Evolutionary conservation across 2,888 invertebrate species (phyloP), one percentile per base, ranked within the genome.

Genomic region (Chymomyza amoena): DNA sequence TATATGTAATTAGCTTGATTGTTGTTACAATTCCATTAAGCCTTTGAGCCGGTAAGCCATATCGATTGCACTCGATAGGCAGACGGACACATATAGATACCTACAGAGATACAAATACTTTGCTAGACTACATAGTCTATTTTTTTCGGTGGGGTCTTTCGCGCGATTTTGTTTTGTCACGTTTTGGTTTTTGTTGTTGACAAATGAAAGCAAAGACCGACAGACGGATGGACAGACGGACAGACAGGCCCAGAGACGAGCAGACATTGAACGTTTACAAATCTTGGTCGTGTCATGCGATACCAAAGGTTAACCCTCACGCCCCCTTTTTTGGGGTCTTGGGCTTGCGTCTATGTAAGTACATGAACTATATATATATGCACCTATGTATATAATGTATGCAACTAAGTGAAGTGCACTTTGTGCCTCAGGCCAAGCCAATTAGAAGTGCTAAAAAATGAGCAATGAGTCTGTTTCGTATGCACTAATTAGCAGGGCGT

Each of bases 231-330:
- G 9, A 45, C 39, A 45, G 39, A 45, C 13, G 4, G 13, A 45
- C n/a, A n/a, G 39, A 39, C 7, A 10, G 10, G 9, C 39, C 39
- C 39, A 68, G 67, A 70, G 74, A 59, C 65, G 25, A 57, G 54
- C 54, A 69, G 75, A 63, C 80, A 78, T 74, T 80, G 75, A 86
- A 79, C 87, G 80, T 76, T 73, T 81, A 80, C 57, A 86, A 84
- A 80, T 81, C 71, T 73, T 70, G 39, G 69, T 66, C 68, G 52
- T 62, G n/a, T 64, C 70, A 69, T 72, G 52, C 66, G 72, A 73
- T 76, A 74, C 65, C 64, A 67, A 73, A 71, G 78, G 66, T 71
- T 71, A 64, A 45, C 69, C 62, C 72, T 70, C 67, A 67, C 71
- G 60, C 16, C 32, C n/a, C 25, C 25, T 7, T 57, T 57, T 57